Evolutionary conservation across 2,113 vertebrate genomes (phyloP), one percentile per base, ranked within the genome.

Genomic region (Phalacrocorax carbo): DNA sequence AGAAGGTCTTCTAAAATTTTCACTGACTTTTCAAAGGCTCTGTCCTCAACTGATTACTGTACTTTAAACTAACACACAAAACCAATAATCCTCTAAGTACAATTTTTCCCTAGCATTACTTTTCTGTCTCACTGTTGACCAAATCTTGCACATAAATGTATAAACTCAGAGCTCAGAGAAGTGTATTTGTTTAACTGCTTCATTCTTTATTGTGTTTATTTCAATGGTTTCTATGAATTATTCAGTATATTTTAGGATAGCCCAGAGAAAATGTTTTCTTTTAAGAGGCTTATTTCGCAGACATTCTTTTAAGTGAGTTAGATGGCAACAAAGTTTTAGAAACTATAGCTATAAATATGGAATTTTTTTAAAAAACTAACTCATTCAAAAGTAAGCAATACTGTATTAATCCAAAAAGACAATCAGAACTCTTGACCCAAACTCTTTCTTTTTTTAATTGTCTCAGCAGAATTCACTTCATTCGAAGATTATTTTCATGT

Each of bases 201-300:
- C 96, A 93, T 94, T 93, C 87, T 96, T 97, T 96, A 97, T 92
- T 98, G 91, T 92, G 82, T 97, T 97, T 95, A 97, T 97, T 98
- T 97, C 92, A 94, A 73, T 94, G 76, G 26, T 51, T 90, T 23
- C 27, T 77, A 97, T 98, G 94, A 98, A 98, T 98, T 96, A 98
- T 97, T 98, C 93, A 94, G 90, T 86, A 94, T 49, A 55, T 91
- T 98, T 97, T 96, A 93, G 93, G 78, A 88, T 95, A 93, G 96
- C 88, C 89, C 68, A 97, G 86, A 94, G 89, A 97, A 98, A 96
- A 86, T 93, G 29, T 88, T 88, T 96, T 88, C 68, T 95, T 96
- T 94, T 91, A 98, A 96, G 81, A 90, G 34, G 44, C 77, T 96
- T 97, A 96, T 96, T 97, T 98, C 95, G 95, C 96, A 97, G 96